Evolutionary conservation across 2,113 vertebrate genomes (phyloP).

Genomic region (Motacilla tschutschensis): DNA sequence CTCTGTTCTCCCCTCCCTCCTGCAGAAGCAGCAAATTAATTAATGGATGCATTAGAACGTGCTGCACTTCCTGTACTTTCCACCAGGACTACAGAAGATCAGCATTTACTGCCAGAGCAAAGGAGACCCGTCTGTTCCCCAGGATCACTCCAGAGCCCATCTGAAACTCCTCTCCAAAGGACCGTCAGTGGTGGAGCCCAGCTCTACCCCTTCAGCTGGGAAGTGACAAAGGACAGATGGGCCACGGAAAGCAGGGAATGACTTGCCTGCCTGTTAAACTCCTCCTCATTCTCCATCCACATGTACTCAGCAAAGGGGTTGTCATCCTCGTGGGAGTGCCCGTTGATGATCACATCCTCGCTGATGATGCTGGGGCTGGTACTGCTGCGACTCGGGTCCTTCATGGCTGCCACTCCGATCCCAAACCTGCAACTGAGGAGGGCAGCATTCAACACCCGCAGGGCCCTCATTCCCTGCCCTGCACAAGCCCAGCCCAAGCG

Average conservation of each 20-base stretch:
- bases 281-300: constrained; percentile 97
- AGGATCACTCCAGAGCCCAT: background rate
- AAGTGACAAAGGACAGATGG: background rate
- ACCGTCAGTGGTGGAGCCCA: fast-evolving
- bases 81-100: background rate
- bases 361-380: constrained; percentile 77
- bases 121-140: background rate
- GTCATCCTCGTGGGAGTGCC: constrained; percentile 82
- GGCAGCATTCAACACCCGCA: background rate
- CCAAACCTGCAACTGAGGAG: constrained; percentile 51
- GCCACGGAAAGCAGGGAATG: background rate
- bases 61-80: background rate
- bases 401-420: constrained; percentile 77
- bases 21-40: background rate
- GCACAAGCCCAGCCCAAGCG: background rate
- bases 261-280: constrained; percentile 90
- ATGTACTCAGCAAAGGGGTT: constrained; percentile 92
- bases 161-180: background rate
- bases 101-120: background rate
- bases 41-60: background rate
- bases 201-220: background rate
- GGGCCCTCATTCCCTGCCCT: background rate
- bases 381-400: constrained; percentile 85
- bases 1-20: background rate
- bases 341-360: constrained; percentile 81